Evolutionary conservation across 2,797 vertebrate genomes (phyloP).

Genomic region (Erpetoichthys calabaricus): DNA sequence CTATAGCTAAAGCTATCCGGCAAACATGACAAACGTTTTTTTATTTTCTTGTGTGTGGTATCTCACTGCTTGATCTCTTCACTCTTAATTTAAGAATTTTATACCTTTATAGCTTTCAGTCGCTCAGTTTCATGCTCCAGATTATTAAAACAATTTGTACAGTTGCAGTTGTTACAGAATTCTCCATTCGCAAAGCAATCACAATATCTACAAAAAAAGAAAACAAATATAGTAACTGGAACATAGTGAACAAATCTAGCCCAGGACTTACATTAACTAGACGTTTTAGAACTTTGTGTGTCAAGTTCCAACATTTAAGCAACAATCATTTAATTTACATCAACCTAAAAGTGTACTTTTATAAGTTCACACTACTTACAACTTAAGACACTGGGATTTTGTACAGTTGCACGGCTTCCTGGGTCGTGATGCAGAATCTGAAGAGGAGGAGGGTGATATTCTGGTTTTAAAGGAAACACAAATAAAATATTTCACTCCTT

Average conservation of each 20-base stretch:
- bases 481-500: conserved; percentile 1
- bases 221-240: neutral
- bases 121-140: conserved; percentile 92
- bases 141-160: conserved; percentile 97
- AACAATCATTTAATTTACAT: too few species aligned
- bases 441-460: conserved; percentile 33
- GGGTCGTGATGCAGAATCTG: conserved; percentile 76
- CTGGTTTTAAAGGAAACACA: conserved; percentile 22
- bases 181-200: conserved; percentile 97
- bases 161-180: conserved; percentile 97
- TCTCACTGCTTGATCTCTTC: too few species aligned
- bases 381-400: conserved; percentile 90
- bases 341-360: too few species aligned
- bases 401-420: conserved; percentile 98
- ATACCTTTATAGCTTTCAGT: conserved; percentile 94
- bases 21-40: too few species aligned
- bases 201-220: conserved; percentile 64
- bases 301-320: too few species aligned
- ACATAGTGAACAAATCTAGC: too few species aligned
- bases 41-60: too few species aligned
- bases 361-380: conserved; percentile 58
- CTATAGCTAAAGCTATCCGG: too few species aligned
- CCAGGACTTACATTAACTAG: too few species aligned
- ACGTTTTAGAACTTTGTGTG: too few species aligned
- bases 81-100: too few species aligned